Percentiles rank a stretch among this genome's conserved stretches.
Evolutionary conservation across 1,140 invertebrate genomes (phyloP).

Genomic region (Trichomalopsis sarcophagae): DNA sequence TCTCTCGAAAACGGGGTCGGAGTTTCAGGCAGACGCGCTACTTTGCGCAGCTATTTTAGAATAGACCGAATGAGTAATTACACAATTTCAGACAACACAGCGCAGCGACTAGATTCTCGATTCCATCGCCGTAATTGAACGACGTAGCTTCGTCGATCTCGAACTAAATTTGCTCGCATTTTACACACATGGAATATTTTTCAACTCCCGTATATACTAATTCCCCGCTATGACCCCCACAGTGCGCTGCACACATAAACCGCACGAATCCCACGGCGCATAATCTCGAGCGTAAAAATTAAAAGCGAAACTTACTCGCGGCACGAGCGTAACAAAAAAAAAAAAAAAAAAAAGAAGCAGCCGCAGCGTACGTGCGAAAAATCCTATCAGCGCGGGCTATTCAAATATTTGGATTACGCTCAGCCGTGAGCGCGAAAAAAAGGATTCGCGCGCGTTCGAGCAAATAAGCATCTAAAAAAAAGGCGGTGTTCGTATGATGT

Average conservation of each 20-base stretch:
- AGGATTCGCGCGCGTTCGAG: background rate
- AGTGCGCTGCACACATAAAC: too few relatives aligned
- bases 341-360: background rate
- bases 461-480: slow-evolving; percentile 8
- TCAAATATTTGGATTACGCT: slow-evolving; percentile 4
- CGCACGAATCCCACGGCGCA: background rate
- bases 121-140: background rate
- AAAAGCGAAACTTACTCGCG: background rate
- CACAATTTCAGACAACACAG: background rate
- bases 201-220: too few relatives aligned
- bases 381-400: background rate
- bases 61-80: background rate
- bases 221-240: too few relatives aligned
- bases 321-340: background rate
- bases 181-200: too few relatives aligned
- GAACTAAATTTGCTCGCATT: too few relatives aligned
- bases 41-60: background rate
- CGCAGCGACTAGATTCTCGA: background rate
- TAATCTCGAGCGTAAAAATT: background rate
- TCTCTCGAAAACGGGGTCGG: too few relatives aligned
- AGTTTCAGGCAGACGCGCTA: background rate
- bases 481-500: background rate
- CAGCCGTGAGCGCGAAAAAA: background rate
- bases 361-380: background rate
- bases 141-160: too few relatives aligned